A percentile compares a stretch with the other conserved stretches of the same genome.
phyloP scores from a whole-genome alignment of 2,888 invertebrate species.

The Eupithecia pulchellata region DNA sequence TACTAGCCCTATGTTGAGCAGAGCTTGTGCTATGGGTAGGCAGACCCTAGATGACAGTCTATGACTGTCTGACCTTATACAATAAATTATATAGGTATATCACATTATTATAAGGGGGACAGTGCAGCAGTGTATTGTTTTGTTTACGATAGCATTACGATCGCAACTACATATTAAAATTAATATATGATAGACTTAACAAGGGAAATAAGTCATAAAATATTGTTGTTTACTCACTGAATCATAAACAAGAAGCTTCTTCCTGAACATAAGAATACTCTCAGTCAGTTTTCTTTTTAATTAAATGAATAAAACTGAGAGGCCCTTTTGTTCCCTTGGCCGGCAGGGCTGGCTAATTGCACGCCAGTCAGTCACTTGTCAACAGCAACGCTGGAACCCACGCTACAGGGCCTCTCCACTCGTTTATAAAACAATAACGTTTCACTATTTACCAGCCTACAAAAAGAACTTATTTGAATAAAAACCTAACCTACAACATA shows the following conservation, averaged over 20 bases:
- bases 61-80: too few species aligned
- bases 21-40: too few species aligned
- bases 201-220: too few species aligned
- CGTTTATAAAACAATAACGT: slow-evolving; percentile 41
- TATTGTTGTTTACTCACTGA: not conserved
- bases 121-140: too few species aligned
- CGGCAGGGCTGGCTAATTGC: slow-evolving; percentile 71
- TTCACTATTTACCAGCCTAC: not conserved
- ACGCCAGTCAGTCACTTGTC: slow-evolving; percentile 78
- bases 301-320: slow-evolving; percentile 75
- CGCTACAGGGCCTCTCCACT: slow-evolving; percentile 58
- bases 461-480: not conserved
- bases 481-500: not conserved
- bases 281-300: slow-evolving; percentile 63
- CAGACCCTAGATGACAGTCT: too few species aligned
- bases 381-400: slow-evolving; percentile 61
- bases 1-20: too few species aligned
- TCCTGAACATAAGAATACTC: slow-evolving; percentile 23
- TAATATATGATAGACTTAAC: too few species aligned
- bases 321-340: slow-evolving; percentile 66
- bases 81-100: too few species aligned
- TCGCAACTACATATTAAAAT: too few species aligned
- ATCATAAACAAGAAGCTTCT: not conserved
- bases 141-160: too few species aligned
- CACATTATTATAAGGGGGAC: too few species aligned